Percentiles rank a stretch among this genome's conserved stretches.
These are phyloP conservation scores for Triplophysa tibetana DNA, from an alignment of 2,113 vertebrate species.

Conservation along the genomic window DNA sequence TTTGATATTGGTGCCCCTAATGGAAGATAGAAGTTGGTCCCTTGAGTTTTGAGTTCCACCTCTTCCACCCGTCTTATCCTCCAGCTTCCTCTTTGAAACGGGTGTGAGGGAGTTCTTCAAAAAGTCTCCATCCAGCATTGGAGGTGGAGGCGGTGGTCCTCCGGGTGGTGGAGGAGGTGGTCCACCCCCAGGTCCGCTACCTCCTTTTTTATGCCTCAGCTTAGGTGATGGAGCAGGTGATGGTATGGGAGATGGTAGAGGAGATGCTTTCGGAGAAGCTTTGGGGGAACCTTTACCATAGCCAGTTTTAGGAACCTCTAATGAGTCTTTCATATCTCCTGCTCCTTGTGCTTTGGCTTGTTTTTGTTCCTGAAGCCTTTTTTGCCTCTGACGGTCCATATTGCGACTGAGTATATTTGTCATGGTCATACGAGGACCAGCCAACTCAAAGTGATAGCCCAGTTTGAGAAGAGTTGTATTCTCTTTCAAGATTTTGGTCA, in stretches of 20 bases:
- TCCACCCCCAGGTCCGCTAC: constrained; percentile 44
- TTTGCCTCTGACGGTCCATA: constrained; percentile 95
- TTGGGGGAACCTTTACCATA: constrained; percentile 70
- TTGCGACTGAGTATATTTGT: constrained; percentile 96
- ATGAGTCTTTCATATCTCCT: constrained; percentile 79
- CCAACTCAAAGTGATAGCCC: constrained; percentile 95
- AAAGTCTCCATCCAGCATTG: constrained; percentile 79
- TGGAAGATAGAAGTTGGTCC: constrained; percentile 93
- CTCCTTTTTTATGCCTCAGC: constrained; percentile 74
- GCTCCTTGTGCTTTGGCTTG: constrained; percentile 82
- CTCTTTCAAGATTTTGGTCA: constrained; percentile 90
- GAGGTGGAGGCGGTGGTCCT: constrained; percentile 76
- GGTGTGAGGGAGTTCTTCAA: constrained; percentile 86
- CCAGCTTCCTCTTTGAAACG: constrained; percentile 85
- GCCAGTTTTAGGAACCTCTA: constrained; percentile 79
- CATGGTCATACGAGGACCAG: constrained; percentile 93
- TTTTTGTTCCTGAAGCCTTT: constrained; percentile 90
- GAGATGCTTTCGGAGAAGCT: constrained; percentile 78
- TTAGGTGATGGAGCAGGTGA: constrained; percentile 83
- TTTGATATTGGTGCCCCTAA: constrained; percentile 85
- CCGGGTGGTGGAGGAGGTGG: constrained; percentile 77
- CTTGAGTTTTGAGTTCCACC: constrained; percentile 85
- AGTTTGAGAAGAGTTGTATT: constrained; percentile 93
- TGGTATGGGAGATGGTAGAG: constrained; percentile 76
- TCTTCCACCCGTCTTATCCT: constrained; percentile 71